These are phyloP conservation scores for Dicrurus megarhynchus DNA, from an alignment of 2,113 vertebrate species.

Conservation along the genomic window DNA sequence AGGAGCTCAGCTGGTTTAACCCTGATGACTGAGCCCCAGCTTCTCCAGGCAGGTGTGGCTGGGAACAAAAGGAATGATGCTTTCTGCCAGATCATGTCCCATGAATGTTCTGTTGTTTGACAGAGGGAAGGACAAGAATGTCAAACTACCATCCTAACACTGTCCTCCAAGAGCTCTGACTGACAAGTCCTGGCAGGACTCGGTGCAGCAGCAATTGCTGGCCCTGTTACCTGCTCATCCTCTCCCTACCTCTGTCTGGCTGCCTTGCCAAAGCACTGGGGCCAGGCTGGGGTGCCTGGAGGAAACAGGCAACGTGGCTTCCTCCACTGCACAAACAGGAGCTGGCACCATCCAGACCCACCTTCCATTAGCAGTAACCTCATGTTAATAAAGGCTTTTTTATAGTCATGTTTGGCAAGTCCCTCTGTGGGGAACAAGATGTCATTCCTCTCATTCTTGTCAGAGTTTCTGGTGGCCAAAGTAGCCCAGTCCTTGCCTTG, in stretches of 20 bases:
- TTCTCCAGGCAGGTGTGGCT: neutral
- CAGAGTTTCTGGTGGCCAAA: neutral
- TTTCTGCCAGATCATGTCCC: neutral
- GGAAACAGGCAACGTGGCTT: neutral
- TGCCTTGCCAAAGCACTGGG: neutral
- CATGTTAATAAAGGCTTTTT: neutral
- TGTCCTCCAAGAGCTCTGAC: neutral
- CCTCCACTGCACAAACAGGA: neutral
- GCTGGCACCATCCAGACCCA: neutral
- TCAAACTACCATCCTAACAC: neutral
- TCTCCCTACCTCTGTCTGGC: neutral
- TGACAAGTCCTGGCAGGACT: neutral
- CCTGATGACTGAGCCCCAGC: neutral
- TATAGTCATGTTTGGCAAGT: neutral
- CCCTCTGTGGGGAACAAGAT: neutral
- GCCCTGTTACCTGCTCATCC: accelerated
- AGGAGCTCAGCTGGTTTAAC: neutral
- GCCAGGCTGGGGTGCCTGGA: neutral
- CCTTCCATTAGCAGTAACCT: neutral
- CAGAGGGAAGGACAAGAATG: neutral
- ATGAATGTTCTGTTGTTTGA: accelerated
- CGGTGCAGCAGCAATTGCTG: neutral
- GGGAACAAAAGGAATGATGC: neutral
- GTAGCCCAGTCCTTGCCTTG: neutral
- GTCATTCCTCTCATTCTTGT: neutral